Conservation (phyloP, 2,888 invertebrate species). For the Ochropleura plecta region DNA sequence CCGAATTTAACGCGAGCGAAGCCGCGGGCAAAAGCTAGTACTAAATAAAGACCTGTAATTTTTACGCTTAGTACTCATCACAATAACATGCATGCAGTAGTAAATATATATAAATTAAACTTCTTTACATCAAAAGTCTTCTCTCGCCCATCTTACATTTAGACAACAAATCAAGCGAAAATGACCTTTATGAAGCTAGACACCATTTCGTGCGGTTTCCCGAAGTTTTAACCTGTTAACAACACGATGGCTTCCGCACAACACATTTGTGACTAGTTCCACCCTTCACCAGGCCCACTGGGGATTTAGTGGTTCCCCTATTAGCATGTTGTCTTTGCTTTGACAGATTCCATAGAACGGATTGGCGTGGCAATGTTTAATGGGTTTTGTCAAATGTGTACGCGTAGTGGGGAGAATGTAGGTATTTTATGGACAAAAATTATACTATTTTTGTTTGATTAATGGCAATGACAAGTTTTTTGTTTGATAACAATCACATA, state of each 20-base stretch:
- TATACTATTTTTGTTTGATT: too few species aligned
- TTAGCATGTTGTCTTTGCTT: conserved; percentile 56
- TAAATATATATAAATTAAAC: too few species aligned
- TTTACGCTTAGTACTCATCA: too few species aligned
- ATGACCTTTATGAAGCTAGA: conserved; percentile 13
- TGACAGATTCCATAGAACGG: conserved; percentile 40
- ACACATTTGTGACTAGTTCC: conserved; percentile 32
- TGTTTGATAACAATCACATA: background rate
- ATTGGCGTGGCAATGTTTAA: conserved; percentile 41
- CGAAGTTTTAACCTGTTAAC: conserved; percentile 31
- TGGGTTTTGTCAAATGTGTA: conserved; percentile 18
- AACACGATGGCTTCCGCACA: conserved; percentile 17
- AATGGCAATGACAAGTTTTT: too few species aligned
- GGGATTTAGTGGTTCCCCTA: conserved; percentile 19
- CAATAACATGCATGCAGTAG: too few species aligned
- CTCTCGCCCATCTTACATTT: conserved; percentile 11
- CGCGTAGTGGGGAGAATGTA: background rate
- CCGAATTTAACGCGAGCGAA: too few species aligned
- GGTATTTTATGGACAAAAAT: background rate
- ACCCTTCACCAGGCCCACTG: conserved; percentile 33
- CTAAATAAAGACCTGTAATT: too few species aligned
- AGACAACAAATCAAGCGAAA: conserved; percentile 9
- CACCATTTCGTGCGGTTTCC: conserved; percentile 9
- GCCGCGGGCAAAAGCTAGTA: too few species aligned
- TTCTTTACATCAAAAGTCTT: background rate